Percentiles rank a stretch among this genome's conserved stretches.
Conservation (phyloP, 1,140 invertebrate species). For the Acromyrmex heyeri region DNA sequence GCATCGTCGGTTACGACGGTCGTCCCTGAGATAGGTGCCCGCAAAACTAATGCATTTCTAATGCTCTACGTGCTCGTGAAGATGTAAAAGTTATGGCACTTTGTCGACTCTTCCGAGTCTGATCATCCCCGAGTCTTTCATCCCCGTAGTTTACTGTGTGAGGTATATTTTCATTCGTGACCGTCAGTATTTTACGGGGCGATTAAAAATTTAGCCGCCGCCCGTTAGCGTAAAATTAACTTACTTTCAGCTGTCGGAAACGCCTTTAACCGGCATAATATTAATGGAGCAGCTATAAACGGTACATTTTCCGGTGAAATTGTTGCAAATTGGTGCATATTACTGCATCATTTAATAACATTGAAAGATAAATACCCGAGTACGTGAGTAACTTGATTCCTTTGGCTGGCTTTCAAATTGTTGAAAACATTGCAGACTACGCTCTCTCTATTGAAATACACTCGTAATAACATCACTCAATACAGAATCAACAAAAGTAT, state of each 20-base stretch:
- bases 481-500: background rate
- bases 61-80: constrained; percentile 35
- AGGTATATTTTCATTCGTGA: background rate
- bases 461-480: background rate
- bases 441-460: constrained; percentile 44
- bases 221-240: constrained; percentile 20
- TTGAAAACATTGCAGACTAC: constrained; percentile 3
- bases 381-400: constrained; percentile 22
- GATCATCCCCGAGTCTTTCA: background rate
- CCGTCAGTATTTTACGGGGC: constrained; percentile 28
- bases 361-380: constrained; percentile 38
- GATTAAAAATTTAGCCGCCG: constrained; percentile 51
- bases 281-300: constrained; percentile 25
- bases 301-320: constrained; percentile 17
- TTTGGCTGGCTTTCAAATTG: constrained; percentile 41
- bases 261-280: background rate
- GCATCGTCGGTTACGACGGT: background rate
- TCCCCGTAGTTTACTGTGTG: background rate
- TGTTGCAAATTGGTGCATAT: constrained; percentile 7
- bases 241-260: constrained; percentile 28
- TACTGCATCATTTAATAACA: constrained; percentile 28
- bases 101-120: constrained; percentile 3
- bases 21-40: background rate
- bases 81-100: constrained; percentile 29
- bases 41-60: constrained; percentile 56